Percentiles rank a stretch among this genome's conserved stretches.
Conservation (phyloP, 2,797 vertebrate genomes). For the Prionace glauca region DNA sequence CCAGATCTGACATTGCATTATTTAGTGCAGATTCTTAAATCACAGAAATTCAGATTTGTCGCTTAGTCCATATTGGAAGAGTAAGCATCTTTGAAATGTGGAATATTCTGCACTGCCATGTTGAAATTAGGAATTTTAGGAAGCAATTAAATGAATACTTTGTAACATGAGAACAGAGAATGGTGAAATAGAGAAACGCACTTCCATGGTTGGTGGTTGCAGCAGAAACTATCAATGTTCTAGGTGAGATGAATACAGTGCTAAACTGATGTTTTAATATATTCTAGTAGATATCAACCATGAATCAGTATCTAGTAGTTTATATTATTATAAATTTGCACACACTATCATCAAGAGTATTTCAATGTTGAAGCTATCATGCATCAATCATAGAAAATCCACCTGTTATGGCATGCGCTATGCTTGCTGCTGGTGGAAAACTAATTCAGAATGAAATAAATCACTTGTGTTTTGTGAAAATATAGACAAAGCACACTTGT, state of each 20-base stretch:
- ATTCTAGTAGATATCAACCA: background rate
- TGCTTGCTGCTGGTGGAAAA: background rate
- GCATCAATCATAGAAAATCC: background rate
- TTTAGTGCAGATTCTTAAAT: background rate
- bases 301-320: background rate
- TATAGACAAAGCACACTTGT: background rate
- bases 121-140: background rate
- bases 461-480: background rate
- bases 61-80: background rate
- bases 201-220: background rate
- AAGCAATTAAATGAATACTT: background rate
- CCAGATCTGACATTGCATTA: background rate
- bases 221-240: background rate
- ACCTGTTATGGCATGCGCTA: background rate
- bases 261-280: background rate
- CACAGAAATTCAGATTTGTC: background rate
- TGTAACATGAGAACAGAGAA: background rate
- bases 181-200: background rate
- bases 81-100: slow-evolving; percentile 4
- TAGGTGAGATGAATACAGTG: background rate
- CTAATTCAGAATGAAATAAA: background rate
- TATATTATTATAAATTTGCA: background rate
- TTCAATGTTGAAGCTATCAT: background rate
- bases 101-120: background rate
- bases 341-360: background rate